These are phyloP conservation scores for Cheilosia variabilis DNA, from an alignment of 2,888 invertebrate species.

Conservation along the genomic window DNA sequence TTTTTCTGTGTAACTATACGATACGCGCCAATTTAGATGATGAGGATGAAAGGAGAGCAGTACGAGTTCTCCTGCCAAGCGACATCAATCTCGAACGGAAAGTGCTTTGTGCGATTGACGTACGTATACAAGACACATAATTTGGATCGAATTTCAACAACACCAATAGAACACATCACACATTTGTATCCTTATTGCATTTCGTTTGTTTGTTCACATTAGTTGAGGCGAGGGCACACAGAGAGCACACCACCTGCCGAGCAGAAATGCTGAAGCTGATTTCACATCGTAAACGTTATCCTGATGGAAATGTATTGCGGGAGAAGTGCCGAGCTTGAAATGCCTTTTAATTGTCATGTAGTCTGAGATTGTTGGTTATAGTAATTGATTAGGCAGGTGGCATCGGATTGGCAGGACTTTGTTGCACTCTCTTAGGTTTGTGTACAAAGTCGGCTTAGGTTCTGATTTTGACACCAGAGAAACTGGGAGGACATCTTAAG, in stretches of 20 bases:
- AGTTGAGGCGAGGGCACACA: background rate
- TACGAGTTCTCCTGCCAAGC: too few relatives aligned
- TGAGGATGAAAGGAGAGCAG: background rate
- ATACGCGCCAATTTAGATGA: background rate
- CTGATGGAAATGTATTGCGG: conserved; percentile 1
- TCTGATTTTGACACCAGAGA: background rate
- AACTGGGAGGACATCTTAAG: background rate
- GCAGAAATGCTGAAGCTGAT: conserved; percentile 24
- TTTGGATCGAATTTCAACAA: conserved; percentile 51
- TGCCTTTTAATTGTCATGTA: conserved; percentile 69
- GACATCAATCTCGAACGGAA: conserved; percentile 38
- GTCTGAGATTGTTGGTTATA: conserved; percentile 57
- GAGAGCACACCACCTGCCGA: too few relatives aligned
- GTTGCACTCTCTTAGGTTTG: conserved; percentile 49
- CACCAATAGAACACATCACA: conserved; percentile 14
- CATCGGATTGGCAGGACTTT: conserved; percentile 9
- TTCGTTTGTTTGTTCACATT: conserved; percentile 44
- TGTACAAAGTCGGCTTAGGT: conserved; percentile 21
- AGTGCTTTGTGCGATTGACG: conserved; percentile 50
- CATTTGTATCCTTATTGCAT: conserved; percentile 7
- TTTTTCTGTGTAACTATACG: conserved; percentile 3
- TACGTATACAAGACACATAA: too few relatives aligned
- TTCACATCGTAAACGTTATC: conserved; percentile 33
- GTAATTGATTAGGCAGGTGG: conserved; percentile 1
- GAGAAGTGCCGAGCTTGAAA: conserved; percentile 47